Percentiles rank a stretch among this genome's conserved stretches.
These are phyloP conservation scores for Campoplex nolae DNA, from an alignment of 2,888 invertebrate genomes.

Conservation along the genomic window DNA sequence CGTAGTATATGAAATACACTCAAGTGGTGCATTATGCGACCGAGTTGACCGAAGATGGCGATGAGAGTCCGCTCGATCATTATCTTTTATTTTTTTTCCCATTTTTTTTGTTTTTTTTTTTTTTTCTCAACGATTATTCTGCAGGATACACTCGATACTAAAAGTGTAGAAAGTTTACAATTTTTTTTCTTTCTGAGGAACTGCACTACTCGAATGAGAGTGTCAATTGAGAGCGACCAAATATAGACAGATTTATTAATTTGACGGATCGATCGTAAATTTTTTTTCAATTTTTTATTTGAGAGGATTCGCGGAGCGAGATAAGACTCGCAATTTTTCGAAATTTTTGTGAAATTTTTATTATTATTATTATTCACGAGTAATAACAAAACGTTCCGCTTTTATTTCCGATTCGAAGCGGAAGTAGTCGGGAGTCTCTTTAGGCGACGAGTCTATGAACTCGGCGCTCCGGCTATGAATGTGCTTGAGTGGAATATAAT, in stretches of 20 bases:
- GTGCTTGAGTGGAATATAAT: neutral
- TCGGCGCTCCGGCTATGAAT: neutral
- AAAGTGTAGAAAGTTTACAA: neutral
- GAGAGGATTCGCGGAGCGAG: neutral
- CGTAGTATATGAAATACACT: conserved; percentile 11
- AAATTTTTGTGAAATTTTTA: neutral
- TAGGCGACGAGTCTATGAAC: conserved; percentile 1
- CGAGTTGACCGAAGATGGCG: conserved; percentile 36
- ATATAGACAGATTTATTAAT: too few species aligned
- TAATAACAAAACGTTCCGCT: neutral
- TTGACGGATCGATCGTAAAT: too few species aligned
- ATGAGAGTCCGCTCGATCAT: conserved; percentile 36
- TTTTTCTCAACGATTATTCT: neutral
- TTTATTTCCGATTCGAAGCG: neutral
- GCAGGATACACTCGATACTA: neutral
- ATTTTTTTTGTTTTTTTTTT: neutral
- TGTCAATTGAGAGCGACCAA: neutral
- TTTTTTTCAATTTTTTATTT: neutral
- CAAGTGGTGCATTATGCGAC: conserved; percentile 15
- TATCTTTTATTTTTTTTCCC: conserved; percentile 26
- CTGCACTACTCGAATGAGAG: too few species aligned
- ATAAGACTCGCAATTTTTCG: neutral
- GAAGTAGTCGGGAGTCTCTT: neutral
- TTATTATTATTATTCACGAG: neutral
- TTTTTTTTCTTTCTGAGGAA: neutral